Base-by-base conservation (phyloP, 2,888 invertebrate genomes). In the Colostygia pectinataria region DNA sequence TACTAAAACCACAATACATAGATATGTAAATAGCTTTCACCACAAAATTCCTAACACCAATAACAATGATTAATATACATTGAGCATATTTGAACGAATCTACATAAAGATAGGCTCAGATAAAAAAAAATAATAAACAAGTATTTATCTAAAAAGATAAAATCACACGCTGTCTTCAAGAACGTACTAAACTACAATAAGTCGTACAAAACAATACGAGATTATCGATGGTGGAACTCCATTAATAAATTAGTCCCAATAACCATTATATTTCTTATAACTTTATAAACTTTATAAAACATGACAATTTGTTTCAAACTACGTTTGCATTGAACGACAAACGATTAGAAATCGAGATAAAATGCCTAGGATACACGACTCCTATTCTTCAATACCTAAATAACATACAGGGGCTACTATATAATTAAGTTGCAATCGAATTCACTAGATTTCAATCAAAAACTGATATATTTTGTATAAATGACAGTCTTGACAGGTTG, bases 21-120 rank as follows among this genome's bases (percentile, higher is more conserved):
- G 63, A 68, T 31, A 75, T 66, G 63, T 69, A 71, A 66, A 73
- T 68, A 80, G 72, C 84, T 81, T 74, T 79, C 83, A 85, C 87
- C 85, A 63, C 59, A 63, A 50, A 55, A 34, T 61, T 71, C 60
- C 67, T 65, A 70, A 74, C 71, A 77, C 73, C 77, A 72, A 71
- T 65, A 77, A 66, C 69, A 77, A 71, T 65, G 70, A 75, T 66
- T 33, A 68, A 59, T 71, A 75, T 73, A 77, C 65, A 74, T 89
- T 89, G 89, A 89, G 89, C 88, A 88, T 55, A 47, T 80, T 82
- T 72, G 4, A 53, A 53, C 38, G 42, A 32, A 44, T 15, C 40
- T 39, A 28, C 14, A 32, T 8, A 20, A 32, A 44, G 37, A 31
- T 28, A 40, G 27, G 28, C 2, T 10, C 29, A 14, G 7, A 25